Base-by-base conservation (phyloP, 2,888 invertebrate genomes). In the Ligdia adustata region DNA sequence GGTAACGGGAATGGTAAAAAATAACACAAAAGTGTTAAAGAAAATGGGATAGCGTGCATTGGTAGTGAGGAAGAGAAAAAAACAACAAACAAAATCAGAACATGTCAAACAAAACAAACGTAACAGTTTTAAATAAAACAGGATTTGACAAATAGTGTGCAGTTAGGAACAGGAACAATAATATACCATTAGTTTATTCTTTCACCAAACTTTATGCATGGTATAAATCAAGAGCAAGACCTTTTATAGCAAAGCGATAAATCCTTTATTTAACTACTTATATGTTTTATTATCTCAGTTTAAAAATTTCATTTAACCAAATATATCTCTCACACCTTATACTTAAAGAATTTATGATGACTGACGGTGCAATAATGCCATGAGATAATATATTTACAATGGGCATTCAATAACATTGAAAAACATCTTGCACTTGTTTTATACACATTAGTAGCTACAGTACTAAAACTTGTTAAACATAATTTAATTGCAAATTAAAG, bases 41-140 rank as follows among this genome's bases (percentile, higher is more conserved):
- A 76, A 81, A 75, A 50, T 44, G 68, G 87, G 85, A 82, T 59
- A 78, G 69, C 90, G 90, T 90, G 90, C 90, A 87, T 64, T 75
- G 86, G 87, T 79, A 74, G 81, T 84, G 75, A 81, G 83, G 82
- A 79, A 76, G 76, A 77, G 72, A 77, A 81, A 84, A 89, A 89
- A 89, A 90, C 81, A 90, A 88, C 85, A 88, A 87, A 87, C 82
- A 86, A 87, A 90, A 87, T 82, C 89, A 87, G 88, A 60, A 81
- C 83, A 89, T 78, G 72, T 86, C 81, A 88, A 83, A 88, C 82
- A 82, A 83, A 85, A 82, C 76, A 82, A 83, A 79, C 79, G 79
- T 67, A 81, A 81, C 72, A 64, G 70, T 64, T 72, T 66, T 68
- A 75, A 78, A 77, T 71, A 75, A 70, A 70, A 64, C 53, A 64